Evolutionary conservation across 2,113 vertebrate species (phyloP).

Genomic region (Felis catus): DNA sequence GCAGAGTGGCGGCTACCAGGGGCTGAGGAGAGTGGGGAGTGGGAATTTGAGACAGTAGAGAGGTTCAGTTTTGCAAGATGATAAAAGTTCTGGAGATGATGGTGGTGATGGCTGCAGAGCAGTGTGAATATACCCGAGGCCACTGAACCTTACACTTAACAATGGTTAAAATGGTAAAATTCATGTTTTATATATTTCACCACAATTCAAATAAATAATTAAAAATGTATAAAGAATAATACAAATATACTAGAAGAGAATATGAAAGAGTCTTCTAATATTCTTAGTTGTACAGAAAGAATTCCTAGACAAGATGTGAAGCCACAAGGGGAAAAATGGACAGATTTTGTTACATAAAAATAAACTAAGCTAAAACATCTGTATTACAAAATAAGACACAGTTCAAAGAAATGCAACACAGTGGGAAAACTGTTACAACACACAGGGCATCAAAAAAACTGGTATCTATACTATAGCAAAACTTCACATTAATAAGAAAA

Average conservation of each 20-base stretch:
- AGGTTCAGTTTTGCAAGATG: background rate
- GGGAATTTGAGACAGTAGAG: background rate
- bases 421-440: background rate
- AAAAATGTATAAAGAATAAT: background rate
- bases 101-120: background rate
- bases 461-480: background rate
- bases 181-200: background rate
- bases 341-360: constrained; percentile 21
- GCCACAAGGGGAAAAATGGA: background rate
- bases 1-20: background rate
- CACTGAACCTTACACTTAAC: background rate
- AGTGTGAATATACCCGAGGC: background rate
- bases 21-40: fast-evolving
- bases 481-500: background rate
- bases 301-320: constrained; percentile 11
- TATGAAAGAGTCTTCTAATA: background rate
- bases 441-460: background rate
- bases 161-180: background rate
- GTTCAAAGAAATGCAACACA: background rate
- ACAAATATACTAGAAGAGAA: background rate
- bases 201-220: background rate
- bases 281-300: background rate
- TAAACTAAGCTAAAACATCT: background rate
- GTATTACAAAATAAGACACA: background rate
- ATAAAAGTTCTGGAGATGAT: background rate